Base-by-base conservation (phyloP, 2,888 invertebrate genomes). In the Aspidapion aeneum region DNA sequence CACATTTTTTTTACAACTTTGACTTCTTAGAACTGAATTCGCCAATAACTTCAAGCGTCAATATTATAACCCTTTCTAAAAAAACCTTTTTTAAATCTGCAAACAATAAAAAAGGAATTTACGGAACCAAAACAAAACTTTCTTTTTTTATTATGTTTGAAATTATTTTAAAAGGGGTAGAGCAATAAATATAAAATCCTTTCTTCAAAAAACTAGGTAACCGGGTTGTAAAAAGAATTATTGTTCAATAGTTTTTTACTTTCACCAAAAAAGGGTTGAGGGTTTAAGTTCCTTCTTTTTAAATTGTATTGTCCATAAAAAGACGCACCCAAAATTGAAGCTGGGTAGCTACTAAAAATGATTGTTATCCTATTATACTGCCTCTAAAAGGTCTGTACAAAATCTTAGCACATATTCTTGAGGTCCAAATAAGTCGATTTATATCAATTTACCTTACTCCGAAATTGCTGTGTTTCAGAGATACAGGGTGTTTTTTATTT, bases 71-170 rank as follows among this genome's bases (percentile, higher is more conserved):
- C 35, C 35, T 35, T 35, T 35, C 35, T 75, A 76, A 75, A 74
- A 71, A 77, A 73, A 71, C 74, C 74, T 73, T 75, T 74, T 75
- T 74, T 70, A 75, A 76, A 52, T 52, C 71, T 73, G 72, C 72
- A 35, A 35, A 35, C 35, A 35, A 35, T 35, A 35, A 35, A 35
- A 35, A 35, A 35, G 35, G 12, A 35, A 35, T 35, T 12, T 3
- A 35, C 35, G 5, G n/a, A 35, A 35, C 57, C 18, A 17, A 57
- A n/a, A 57, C 55, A 62, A 56, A 21, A 58, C 57, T 63, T 66
- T 69, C 65, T 59, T 63, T 61, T 66, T 58, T 66, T 71, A 70
- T 71, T 73, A 71, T 35, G 57, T 52, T 35, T 50, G 48, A 57
- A 57, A 57, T 52, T 57, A 49, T 57, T 57, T 21, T 51, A 50